phyloP scores from a whole-genome alignment of 2,797 vertebrate species.

The Anguilla megastoma region DNA sequence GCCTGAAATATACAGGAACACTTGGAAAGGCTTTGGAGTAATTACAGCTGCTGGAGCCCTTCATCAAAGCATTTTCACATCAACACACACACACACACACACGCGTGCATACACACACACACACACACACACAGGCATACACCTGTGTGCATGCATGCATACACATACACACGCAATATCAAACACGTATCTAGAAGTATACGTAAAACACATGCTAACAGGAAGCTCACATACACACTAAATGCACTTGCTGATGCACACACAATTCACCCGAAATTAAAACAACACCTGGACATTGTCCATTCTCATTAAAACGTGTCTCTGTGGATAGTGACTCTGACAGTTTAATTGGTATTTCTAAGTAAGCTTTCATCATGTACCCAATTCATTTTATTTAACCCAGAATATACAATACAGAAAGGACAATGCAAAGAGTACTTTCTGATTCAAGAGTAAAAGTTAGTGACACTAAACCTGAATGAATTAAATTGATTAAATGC shows the following conservation, averaged over 20 bases:
- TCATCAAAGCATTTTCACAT: neutral
- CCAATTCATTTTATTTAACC: neutral
- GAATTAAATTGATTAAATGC: too few species aligned
- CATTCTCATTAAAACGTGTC: neutral
- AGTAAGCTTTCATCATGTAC: neutral
- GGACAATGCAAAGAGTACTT: neutral
- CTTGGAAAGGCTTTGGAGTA: slow-evolving; percentile 3
- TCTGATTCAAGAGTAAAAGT: neutral
- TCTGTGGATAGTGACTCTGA: neutral
- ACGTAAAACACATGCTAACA: too few species aligned
- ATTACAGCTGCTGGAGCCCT: neutral
- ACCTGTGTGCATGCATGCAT: neutral
- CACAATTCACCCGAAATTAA: neutral
- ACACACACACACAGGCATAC: too few species aligned
- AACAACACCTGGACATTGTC: too few species aligned
- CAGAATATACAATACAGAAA: neutral
- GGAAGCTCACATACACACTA: neutral
- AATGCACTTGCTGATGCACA: neutral
- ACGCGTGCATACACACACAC: too few species aligned
- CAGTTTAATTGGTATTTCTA: neutral
- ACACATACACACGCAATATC: neutral
- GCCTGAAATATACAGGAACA: neutral
- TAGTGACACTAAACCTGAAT: too few species aligned
- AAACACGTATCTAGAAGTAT: too few species aligned
- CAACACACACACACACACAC: neutral